phyloP scores from a whole-genome alignment of 2,113 vertebrate species.

The Macrotus californicus region DNA sequence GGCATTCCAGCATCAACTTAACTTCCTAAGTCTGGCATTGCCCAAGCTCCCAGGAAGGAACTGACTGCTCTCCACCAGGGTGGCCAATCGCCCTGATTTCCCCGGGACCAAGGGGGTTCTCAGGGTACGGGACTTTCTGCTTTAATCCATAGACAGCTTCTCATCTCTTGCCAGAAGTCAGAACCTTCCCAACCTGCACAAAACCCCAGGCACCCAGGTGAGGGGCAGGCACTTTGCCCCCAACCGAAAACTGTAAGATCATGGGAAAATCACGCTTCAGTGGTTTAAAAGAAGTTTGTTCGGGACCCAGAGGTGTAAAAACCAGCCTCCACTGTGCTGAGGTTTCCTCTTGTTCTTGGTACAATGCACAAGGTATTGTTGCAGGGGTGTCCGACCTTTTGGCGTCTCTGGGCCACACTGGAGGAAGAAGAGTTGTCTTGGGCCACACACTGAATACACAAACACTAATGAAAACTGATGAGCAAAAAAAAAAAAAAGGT shows the following conservation, averaged over 20 bases:
- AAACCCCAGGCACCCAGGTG: background rate
- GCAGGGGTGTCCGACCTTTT: no score
- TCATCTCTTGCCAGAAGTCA: background rate
- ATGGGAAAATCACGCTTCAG: accelerated
- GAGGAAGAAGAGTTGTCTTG: no score
- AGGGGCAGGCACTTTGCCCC: background rate
- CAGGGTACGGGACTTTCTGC: accelerated
- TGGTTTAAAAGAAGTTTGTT: background rate
- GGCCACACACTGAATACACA: no score
- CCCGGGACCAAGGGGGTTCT: background rate
- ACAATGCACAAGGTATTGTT: accelerated
- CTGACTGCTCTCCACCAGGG: background rate
- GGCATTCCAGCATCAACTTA: background rate
- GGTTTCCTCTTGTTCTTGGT: background rate
- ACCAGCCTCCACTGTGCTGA: accelerated
- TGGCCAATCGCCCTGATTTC: accelerated
- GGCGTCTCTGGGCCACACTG: no score
- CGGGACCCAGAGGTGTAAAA: background rate
- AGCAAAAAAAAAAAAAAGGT: no score
- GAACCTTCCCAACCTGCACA: background rate
- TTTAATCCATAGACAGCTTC: background rate
- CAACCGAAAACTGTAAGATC: background rate
- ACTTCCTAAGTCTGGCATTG: background rate
- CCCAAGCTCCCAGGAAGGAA: background rate
- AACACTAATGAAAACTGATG: no score